These are phyloP conservation scores for Sparus aurata DNA, from an alignment of 2,797 vertebrate genomes.

Conservation along the genomic window DNA sequence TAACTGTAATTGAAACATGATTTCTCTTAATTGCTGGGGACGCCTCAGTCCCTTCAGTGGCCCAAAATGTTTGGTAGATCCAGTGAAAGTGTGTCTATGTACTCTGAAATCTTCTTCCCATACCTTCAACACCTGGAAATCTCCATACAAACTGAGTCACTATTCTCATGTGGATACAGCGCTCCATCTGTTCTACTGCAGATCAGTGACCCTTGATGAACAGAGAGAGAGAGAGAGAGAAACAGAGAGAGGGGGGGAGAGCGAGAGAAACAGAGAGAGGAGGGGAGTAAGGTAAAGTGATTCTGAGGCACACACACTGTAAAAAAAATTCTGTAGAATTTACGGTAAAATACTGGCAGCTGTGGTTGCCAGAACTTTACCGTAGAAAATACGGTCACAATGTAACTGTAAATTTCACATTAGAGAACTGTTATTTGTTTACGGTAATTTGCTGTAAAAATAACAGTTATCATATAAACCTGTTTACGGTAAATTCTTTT, in stretches of 20 bases:
- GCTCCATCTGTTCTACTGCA: constrained; percentile 31
- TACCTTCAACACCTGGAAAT: constrained; percentile 29
- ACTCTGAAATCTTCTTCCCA: background rate
- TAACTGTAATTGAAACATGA: background rate
- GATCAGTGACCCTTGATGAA: background rate
- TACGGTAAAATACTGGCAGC: too few relatives aligned
- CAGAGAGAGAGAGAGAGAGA: background rate
- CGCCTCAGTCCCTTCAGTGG: background rate
- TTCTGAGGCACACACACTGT: background rate
- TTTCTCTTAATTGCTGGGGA: background rate
- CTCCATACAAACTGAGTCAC: constrained; percentile 22
- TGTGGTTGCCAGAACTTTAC: too few relatives aligned
- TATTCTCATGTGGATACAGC: constrained; percentile 44
- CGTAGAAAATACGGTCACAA: too few relatives aligned
- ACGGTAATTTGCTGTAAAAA: too few relatives aligned
- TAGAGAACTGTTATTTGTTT: too few relatives aligned
- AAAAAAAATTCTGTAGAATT: too few relatives aligned
- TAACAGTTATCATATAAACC: too few relatives aligned
- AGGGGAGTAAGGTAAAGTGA: too few relatives aligned
- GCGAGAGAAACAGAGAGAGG: background rate
- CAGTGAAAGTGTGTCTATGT: background rate
- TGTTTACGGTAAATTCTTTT: too few relatives aligned
- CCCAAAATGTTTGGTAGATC: background rate
- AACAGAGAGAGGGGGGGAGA: background rate
- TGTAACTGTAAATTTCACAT: too few relatives aligned